Evolutionary conservation across 2,888 invertebrate species (phyloP).

Genomic region (Parthenolecanium corni): DNA sequence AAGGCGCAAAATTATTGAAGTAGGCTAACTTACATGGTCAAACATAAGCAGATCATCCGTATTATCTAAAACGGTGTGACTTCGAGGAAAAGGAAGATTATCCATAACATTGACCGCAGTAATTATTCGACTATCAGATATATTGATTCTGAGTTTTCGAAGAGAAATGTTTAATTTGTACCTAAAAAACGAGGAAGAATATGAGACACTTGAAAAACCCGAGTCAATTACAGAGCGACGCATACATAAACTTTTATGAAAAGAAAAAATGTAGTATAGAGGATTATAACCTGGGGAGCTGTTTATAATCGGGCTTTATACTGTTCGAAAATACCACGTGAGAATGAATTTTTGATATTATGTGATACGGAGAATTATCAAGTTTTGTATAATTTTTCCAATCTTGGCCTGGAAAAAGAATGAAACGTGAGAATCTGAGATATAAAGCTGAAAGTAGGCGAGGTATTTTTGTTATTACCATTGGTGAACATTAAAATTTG

Average conservation of each 20-base stretch:
- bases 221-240: no score
- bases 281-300: conserved; percentile 49
- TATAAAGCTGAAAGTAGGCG: no score
- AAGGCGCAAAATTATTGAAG: no score
- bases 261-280: background rate
- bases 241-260: background rate
- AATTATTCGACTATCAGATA: conserved; percentile 59
- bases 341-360: conserved; percentile 56
- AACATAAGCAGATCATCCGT: conserved; percentile 2
- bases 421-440: no score
- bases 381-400: conserved; percentile 58
- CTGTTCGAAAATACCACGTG: conserved; percentile 60
- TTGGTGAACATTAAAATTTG: conserved; percentile 45
- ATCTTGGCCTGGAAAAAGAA: conserved; percentile 42
- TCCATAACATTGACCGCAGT: conserved; percentile 52
- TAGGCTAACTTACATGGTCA: background rate
- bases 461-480: background rate
- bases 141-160: conserved; percentile 58
- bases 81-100: conserved; percentile 41
- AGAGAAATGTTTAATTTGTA: conserved; percentile 61
- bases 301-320: conserved; percentile 57
- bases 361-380: conserved; percentile 42
- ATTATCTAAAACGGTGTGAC: conserved; percentile 21
- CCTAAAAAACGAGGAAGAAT: background rate
- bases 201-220: background rate